Percentiles rank a stretch among this genome's conserved stretches.
phyloP scores from a whole-genome alignment of 2,888 invertebrate genomes.

The Caenorhabditis japonica region DNA sequence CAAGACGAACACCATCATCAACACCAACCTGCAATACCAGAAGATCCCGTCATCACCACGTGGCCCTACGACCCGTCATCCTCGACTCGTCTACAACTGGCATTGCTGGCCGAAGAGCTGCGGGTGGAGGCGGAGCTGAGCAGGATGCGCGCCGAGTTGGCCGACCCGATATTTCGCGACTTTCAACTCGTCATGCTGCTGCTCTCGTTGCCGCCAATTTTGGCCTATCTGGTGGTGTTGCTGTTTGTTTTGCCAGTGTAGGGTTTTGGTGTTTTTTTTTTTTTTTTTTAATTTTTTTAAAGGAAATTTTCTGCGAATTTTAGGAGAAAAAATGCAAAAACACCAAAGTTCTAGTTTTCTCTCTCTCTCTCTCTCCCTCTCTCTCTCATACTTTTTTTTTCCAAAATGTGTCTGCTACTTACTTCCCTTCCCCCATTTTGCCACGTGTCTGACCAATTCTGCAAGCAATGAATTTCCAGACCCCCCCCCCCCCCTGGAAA shows the following conservation, averaged over 20 bases:
- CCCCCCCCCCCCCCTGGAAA: no score
- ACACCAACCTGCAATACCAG: not conserved
- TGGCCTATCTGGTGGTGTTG: slow-evolving; percentile 33
- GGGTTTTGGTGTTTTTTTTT: not conserved
- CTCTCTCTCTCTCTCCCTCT: not conserved
- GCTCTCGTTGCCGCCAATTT: slow-evolving; percentile 43
- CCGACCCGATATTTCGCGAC: slow-evolving; percentile 23
- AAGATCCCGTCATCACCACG: slow-evolving; percentile 33
- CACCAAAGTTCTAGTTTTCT: no score
- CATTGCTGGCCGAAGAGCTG: slow-evolving; percentile 30
- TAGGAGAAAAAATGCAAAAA: no score
- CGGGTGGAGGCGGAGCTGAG: slow-evolving; percentile 20
- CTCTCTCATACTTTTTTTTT: not conserved
- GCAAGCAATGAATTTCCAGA: no score
- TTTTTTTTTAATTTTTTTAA: not conserved
- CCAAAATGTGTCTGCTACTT: no score
- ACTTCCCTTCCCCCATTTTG: not conserved
- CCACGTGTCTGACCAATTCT: not conserved
- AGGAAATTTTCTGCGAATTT: slow-evolving; percentile 15
- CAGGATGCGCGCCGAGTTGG: slow-evolving; percentile 13
- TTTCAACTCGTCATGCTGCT: slow-evolving; percentile 42
- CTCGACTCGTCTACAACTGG: slow-evolving; percentile 4
- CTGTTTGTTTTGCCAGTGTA: slow-evolving; percentile 11
- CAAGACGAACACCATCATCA: slow-evolving; percentile 1
- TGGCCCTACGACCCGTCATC: slow-evolving; percentile 20